These are phyloP conservation scores for Apodemus speciosus DNA, from an alignment of 2,113 vertebrate species.

Conservation along the genomic window DNA sequence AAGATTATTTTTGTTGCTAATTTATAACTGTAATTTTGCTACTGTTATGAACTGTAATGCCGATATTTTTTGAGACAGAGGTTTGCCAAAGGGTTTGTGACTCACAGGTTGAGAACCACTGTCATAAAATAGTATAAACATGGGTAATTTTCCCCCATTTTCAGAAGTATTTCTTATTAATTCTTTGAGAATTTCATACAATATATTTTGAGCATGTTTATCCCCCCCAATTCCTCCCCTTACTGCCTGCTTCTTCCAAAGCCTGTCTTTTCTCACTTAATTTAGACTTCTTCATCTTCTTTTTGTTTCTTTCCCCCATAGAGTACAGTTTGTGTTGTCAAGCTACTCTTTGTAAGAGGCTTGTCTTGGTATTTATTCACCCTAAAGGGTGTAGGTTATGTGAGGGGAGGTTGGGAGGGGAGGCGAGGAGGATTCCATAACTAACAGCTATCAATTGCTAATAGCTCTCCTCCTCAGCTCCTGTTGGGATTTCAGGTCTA, in stretches of 20 bases:
- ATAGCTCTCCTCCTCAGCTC: neutral
- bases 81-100: neutral
- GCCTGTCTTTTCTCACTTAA: no score
- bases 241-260: no score
- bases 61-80: neutral
- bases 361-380: no score
- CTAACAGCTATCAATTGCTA: neutral
- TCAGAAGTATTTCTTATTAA: neutral
- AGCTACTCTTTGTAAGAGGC: neutral
- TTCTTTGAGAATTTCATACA: neutral
- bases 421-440: neutral
- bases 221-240: neutral
- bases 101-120: neutral
- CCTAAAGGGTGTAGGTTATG: no score
- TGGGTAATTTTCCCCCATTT: neutral
- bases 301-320: neutral
- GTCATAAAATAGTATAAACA: conserved; percentile 16
- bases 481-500: neutral
- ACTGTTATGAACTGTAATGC: neutral
- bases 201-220: neutral
- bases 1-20: neutral
- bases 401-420: no score
- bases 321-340: neutral
- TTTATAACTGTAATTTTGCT: neutral
- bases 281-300: neutral